Conservation (phyloP, 2,113 vertebrate species). For the Leiothrix lutea region DNA sequence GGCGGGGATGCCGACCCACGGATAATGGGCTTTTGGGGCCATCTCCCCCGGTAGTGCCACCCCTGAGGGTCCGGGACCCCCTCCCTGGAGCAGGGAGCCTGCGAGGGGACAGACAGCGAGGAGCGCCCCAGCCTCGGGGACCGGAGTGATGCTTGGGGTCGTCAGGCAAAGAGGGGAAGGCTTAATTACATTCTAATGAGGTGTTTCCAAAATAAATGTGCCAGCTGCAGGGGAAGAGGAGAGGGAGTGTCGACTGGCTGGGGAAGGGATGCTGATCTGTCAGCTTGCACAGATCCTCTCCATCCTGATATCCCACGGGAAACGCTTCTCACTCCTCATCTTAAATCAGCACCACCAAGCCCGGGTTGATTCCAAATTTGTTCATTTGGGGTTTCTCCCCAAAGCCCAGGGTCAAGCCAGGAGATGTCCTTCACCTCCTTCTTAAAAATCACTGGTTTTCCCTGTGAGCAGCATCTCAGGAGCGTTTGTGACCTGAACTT, state of each 20-base stretch:
- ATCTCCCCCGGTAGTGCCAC: accelerated
- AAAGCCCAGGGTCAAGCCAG: neutral
- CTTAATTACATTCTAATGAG: neutral
- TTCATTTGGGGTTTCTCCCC: neutral
- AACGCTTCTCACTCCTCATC: neutral
- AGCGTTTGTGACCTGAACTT: slow-evolving; percentile 24
- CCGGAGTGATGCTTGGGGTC: neutral
- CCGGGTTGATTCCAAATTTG: neutral
- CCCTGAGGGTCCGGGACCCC: accelerated
- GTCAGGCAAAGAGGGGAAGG: neutral
- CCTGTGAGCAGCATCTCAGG: neutral
- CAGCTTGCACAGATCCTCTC: neutral
- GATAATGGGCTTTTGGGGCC: neutral
- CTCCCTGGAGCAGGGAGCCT: accelerated
- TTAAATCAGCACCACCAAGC: neutral
- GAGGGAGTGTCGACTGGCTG: neutral
- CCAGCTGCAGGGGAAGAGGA: neutral
- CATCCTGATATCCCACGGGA: neutral
- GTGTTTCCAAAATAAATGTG: neutral
- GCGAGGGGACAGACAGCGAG: neutral
- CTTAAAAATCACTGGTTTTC: neutral
- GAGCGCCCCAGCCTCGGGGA: neutral
- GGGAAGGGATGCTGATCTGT: neutral
- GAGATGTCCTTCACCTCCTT: neutral
- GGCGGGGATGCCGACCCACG: neutral